Evolutionary conservation across 2,797 vertebrate genomes (phyloP), one percentile per base, ranked within the genome.

Genomic region (Cryptoblepharus egeriae): DNA sequence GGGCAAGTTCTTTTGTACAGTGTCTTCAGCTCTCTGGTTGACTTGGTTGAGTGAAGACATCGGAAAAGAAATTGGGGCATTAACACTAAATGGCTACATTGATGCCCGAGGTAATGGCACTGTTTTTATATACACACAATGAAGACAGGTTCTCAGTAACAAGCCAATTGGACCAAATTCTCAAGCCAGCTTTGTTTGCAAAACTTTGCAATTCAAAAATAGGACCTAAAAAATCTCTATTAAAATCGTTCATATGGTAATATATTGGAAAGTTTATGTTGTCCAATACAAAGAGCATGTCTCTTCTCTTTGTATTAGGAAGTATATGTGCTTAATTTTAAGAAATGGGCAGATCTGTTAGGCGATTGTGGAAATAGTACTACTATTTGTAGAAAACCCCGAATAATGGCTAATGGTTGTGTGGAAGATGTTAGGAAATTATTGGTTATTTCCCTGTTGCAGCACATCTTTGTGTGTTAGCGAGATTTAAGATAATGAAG

Each of bases 1-100:
- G 68, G 18, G 16, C 80, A 69, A 73, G 13, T 64, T 83, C 57
- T 42, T 78, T 78, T 63, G 26, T 83, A 6, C 7, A 61, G 16
- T 18, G 35, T 6, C 64, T 28, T 88, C 13, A 85, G 15, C 28
- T 82, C 4, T 68, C 42, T 55, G 7, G 13, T 70, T 86, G 52
- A 75, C 60, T 84, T 83, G 16, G 20, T 85, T 88, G 49, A 86
- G 35, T 32, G n/a, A 18, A 74, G 61, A 92, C 13, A 84, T n/a
- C 1, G 63, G 49, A 87, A 86, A 24, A 35, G 13, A 90, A 86
- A 64, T 61, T 8, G 49, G 1, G n/a, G 6, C 80, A 68, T 63
- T 86, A 78, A 37, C 15, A 90, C 13, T 35, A 81, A 83, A 45
- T 39, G 49, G 3, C 32, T 61, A 73, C 76, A 3, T n/a, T 88